phyloP scores from a whole-genome alignment of 2,797 vertebrate species.

The Danio choprae region DNA sequence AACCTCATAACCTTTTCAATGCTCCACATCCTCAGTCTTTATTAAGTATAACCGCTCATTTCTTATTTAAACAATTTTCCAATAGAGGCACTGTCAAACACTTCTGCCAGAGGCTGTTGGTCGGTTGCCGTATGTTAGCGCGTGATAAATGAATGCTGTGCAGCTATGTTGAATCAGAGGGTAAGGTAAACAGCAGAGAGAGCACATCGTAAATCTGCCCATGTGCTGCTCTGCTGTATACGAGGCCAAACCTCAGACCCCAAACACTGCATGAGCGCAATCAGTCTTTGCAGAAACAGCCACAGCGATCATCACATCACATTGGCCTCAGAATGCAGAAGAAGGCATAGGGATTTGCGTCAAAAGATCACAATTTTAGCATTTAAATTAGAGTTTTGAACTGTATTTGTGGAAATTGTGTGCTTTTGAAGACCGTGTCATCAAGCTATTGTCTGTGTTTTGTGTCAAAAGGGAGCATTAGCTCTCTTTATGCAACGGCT shows the following conservation, averaged over 20 bases:
- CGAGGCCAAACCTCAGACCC: slow-evolving; percentile 40
- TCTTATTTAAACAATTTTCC: slow-evolving; percentile 19
- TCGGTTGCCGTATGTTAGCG: slow-evolving; percentile 63
- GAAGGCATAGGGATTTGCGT: slow-evolving; percentile 16
- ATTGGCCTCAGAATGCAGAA: slow-evolving; percentile 8
- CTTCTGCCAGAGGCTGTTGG: slow-evolving; percentile 37
- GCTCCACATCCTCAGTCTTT: slow-evolving; percentile 21
- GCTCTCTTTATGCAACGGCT: background rate
- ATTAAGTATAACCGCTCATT: slow-evolving; percentile 9
- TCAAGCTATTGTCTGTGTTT: slow-evolving; percentile 1
- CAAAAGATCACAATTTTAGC: background rate
- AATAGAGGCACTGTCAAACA: slow-evolving; percentile 29
- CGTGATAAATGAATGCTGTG: slow-evolving; percentile 49
- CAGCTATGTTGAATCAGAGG: slow-evolving; percentile 44
- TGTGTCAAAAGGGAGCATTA: background rate
- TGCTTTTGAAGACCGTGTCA: slow-evolving; percentile 8
- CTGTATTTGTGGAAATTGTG: background rate
- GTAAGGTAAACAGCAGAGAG: slow-evolving; percentile 55
- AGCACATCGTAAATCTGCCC: slow-evolving; percentile 53
- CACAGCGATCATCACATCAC: slow-evolving; percentile 23
- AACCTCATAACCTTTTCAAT: background rate
- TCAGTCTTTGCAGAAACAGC: slow-evolving; percentile 42
- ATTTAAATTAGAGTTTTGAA: slow-evolving; percentile 9
- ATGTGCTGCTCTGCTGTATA: slow-evolving; percentile 21
- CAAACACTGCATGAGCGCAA: slow-evolving; percentile 30